Evolutionary conservation across 2,888 invertebrate genomes (phyloP), one percentile per base, ranked within the genome.

Genomic region (Rhagium mordax): DNA sequence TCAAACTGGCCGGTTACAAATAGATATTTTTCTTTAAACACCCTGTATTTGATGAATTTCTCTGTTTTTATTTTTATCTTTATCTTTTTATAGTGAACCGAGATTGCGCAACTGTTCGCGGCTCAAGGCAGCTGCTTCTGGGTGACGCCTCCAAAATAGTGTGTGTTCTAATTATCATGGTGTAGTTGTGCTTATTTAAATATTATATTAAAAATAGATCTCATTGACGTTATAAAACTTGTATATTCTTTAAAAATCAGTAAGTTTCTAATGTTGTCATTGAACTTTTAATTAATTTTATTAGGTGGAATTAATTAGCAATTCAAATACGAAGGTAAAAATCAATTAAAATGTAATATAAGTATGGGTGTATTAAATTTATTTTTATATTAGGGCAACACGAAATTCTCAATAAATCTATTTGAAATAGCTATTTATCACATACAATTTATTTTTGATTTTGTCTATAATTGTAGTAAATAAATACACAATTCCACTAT

Each of bases 121-220:
- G 33, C 33, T 33, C 55, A n/a, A 51, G 51, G 51, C 51, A 51
- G 18, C 51, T 51, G 20, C 51, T 51, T 24, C 15, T 18, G 20
- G 60, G 33, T 16, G 15, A 60, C 60, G 60, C 60, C 60, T 60
- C 60, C 60, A 29, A 33, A 60, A 60, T 60, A 60, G 27, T 15
- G 24, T 13, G 53, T 20, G 21, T 21, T 15, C 10, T n/a, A 15
- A n/a, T 21, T 27, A 13, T 20, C 0, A 20, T 24, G 3, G 21
- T 21, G 27, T 16, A 27, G 24, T 7, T 57, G 55, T n/a, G 27
- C 15, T 27, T 27, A 27, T 27, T 15, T 57, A 3, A 2, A 15
- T 27, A 57, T 27, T 24, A 55, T 33, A 55, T 57, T 57, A 53
- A 24, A 53, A 53, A 53, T 53, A 53, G 53, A 24, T 24, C n/a